Base-by-base conservation (phyloP, 2,797 vertebrate species). In the Coendou prehensilis region DNA sequence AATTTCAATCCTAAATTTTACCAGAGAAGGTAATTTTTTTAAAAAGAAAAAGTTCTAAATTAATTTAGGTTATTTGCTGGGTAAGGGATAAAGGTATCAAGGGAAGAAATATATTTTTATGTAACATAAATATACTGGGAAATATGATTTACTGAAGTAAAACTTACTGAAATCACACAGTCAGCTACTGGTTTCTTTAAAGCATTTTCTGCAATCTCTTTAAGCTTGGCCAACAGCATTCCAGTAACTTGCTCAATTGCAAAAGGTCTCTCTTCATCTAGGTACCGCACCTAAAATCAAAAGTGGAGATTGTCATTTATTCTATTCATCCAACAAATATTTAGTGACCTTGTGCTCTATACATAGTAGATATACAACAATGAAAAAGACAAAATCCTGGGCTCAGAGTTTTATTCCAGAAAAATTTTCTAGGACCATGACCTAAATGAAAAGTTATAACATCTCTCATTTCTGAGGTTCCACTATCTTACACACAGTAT, bases 181-280 rank as follows among this genome's bases (percentile, higher is more conserved):
- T 99, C 99, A 0, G 98, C 98, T 89, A 99, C 99, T 30, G 99
- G 99, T 81, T 99, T 99, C 98, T 99, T 99, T 96, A 99, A 96
- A 87, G 98, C 98, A 87, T 96, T 98, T 97, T 99, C 99, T 15
- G 99, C 98, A 80, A 98, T 99, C 90, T 99, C 99, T 94, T 99
- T 99, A 89, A 99, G 98, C 71, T 99, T 99, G 75, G 98, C 98
- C 97, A 99, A 9, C 37, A 99, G 95, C 99, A 99, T 99, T 92
- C 98, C 99, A 28, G 98, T 98, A 57, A 99, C 98, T 91, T 99
- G 99, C 73, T 99, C 99, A 94, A 99, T 94, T 83, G 99, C 98
- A 98, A 99, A 99, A 75, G 98, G 97, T 69, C 98, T 98, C 89
- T 99, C 99, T 97, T 99, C 99, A 93, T 99, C 98, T 73, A 99